Evolutionary conservation across 30 jellyfish, hydroid and myxozoan species (phyloP).

Genomic region (Morbakka virulenta): DNA sequence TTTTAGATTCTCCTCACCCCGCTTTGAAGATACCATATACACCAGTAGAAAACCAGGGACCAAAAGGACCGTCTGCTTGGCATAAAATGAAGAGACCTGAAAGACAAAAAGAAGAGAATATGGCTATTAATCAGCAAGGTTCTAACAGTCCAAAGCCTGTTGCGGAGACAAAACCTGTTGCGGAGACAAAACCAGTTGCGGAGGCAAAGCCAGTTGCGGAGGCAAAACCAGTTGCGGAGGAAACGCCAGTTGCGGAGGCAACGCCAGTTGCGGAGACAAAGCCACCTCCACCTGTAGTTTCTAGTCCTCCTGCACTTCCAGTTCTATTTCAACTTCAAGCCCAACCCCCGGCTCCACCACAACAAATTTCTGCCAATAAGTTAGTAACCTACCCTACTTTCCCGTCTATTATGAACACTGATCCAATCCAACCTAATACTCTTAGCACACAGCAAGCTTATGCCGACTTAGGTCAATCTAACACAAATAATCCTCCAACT

Average conservation of each 20-base stretch:
- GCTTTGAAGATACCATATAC: background rate
- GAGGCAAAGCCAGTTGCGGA: slow-evolving; percentile 1
- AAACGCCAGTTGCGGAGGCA: background rate
- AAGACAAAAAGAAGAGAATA: slow-evolving; percentile 2
- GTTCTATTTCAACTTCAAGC: background rate
- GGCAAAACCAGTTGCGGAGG: background rate
- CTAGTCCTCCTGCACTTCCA: background rate
- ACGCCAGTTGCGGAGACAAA: background rate
- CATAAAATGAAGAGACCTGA: slow-evolving; percentile 31
- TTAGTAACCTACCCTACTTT: background rate
- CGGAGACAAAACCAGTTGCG: background rate
- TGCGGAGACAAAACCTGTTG: background rate
- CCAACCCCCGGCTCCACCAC: background rate
- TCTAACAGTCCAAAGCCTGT: background rate
- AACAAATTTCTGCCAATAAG: too few relatives aligned
- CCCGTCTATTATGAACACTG: background rate
- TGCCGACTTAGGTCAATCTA: background rate
- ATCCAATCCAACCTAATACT: background rate
- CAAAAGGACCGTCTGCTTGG: slow-evolving; percentile 74
- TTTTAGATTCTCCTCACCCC: background rate
- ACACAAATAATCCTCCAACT: background rate
- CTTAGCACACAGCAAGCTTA: background rate
- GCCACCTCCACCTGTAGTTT: background rate
- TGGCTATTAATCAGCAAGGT: background rate
- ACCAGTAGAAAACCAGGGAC: slow-evolving; percentile 10